Evolutionary conservation across 2,888 invertebrate species (phyloP).

Genomic region (Cephonodes hylas): DNA sequence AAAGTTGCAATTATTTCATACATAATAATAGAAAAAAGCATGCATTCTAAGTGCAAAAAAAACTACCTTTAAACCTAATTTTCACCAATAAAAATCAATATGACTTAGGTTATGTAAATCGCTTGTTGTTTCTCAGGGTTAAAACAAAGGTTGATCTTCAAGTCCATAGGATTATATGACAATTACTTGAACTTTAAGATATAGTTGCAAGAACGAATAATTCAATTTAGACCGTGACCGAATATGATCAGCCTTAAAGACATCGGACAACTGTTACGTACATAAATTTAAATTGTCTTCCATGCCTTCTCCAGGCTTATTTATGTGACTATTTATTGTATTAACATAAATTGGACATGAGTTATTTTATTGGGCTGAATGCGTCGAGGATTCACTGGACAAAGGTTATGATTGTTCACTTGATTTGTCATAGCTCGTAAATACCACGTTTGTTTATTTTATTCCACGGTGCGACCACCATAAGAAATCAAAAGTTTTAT

Average conservation of each 20-base stretch:
- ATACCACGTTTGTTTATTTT: constrained; percentile 63
- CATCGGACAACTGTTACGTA: constrained; percentile 50
- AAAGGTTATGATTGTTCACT: constrained; percentile 75
- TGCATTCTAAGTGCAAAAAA: too few species aligned
- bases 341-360: constrained; percentile 81
- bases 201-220: constrained; percentile 15
- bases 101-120: too few species aligned
- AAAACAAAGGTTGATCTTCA: too few species aligned
- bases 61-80: too few species aligned
- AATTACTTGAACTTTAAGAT: background rate
- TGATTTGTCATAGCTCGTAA: constrained; percentile 78
- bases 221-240: constrained; percentile 49
- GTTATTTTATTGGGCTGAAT: constrained; percentile 77
- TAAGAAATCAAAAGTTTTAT: constrained; percentile 31
- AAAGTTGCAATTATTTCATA: too few species aligned
- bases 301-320: constrained; percentile 65
- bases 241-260: constrained; percentile 43
- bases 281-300: constrained; percentile 77
- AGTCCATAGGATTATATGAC: too few species aligned
- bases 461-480: constrained; percentile 27
- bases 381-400: constrained; percentile 67
- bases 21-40: too few species aligned
- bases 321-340: constrained; percentile 80
- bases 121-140: background rate
- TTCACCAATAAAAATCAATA: too few species aligned